Conservation (phyloP, 2,113 vertebrate species). For the Otus sunia region DNA sequence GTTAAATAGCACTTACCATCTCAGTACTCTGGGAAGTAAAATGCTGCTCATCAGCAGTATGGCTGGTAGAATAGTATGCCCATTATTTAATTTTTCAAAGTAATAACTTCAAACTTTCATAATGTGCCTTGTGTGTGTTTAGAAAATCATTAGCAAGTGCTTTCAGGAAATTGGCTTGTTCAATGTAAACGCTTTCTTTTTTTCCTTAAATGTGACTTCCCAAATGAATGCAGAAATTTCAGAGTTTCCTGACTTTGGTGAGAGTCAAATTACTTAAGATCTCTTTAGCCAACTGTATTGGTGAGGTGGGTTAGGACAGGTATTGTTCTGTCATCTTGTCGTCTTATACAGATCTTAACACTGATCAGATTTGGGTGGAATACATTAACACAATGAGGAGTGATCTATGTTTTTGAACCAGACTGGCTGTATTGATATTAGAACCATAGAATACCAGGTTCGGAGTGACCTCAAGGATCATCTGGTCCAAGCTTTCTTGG, state of each 20-base stretch:
- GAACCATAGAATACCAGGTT: too few species aligned
- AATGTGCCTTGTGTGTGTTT: background rate
- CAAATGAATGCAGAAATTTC: background rate
- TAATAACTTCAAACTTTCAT: background rate
- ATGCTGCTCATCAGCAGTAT: background rate
- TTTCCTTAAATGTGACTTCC: background rate
- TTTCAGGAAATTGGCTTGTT: background rate
- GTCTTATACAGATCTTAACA: accelerated
- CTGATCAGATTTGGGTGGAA: background rate
- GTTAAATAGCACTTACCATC: background rate
- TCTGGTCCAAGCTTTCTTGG: too few species aligned
- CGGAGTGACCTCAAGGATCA: too few species aligned
- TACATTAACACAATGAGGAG: background rate
- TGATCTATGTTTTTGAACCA: background rate
- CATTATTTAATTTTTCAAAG: background rate
- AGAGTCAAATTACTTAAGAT: background rate
- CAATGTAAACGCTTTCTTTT: background rate
- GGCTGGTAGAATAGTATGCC: background rate
- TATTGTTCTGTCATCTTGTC: background rate
- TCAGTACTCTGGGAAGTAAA: background rate
- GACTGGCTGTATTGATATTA: background rate
- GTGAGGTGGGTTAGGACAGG: background rate
- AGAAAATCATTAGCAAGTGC: background rate
- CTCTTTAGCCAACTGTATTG: background rate
- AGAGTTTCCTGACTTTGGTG: background rate